phyloP scores from a whole-genome alignment of 2,797 vertebrate genomes.

The Melanotaenia parkinsoni region DNA sequence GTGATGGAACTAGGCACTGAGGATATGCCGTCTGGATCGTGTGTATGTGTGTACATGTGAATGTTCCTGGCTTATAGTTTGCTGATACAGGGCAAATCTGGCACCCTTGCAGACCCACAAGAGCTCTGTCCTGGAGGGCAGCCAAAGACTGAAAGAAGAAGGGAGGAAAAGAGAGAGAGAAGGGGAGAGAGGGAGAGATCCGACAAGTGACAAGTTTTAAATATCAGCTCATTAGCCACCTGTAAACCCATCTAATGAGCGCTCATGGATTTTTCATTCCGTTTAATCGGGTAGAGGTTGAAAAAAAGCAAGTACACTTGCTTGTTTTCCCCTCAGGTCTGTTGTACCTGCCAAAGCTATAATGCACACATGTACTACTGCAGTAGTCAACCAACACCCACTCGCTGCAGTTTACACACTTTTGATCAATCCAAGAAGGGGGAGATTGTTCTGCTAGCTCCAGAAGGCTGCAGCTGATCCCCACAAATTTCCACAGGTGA shows the following conservation, averaged over 20 bases:
- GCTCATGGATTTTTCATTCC: constrained; percentile 75
- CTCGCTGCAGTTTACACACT: constrained; percentile 23
- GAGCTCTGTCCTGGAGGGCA: constrained; percentile 61
- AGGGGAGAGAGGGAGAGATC: constrained; percentile 10
- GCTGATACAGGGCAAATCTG: constrained; percentile 62
- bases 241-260: constrained; percentile 71
- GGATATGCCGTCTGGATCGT: constrained; percentile 35
- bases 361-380: constrained; percentile 33
- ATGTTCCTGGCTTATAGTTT: constrained; percentile 62
- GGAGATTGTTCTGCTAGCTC: constrained; percentile 31
- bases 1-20: constrained; percentile 43
- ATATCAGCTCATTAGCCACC: constrained; percentile 78
- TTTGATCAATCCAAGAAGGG: constrained; percentile 47
- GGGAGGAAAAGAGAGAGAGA: neutral
- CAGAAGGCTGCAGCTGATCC: constrained; percentile 26
- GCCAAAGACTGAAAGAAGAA: constrained; percentile 49
- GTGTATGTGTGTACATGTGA: constrained; percentile 29
- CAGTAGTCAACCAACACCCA: constrained; percentile 29
- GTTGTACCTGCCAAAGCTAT: constrained; percentile 60
- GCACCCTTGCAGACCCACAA: constrained; percentile 47
- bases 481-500: constrained; percentile 22
- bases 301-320: constrained; percentile 49
- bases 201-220: constrained; percentile 67
- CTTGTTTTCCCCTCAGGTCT: constrained; percentile 65
- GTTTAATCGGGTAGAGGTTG: constrained; percentile 66